These are phyloP conservation scores for Macropodus opercularis DNA, from an alignment of 2,797 vertebrate genomes.

Conservation along the genomic window DNA sequence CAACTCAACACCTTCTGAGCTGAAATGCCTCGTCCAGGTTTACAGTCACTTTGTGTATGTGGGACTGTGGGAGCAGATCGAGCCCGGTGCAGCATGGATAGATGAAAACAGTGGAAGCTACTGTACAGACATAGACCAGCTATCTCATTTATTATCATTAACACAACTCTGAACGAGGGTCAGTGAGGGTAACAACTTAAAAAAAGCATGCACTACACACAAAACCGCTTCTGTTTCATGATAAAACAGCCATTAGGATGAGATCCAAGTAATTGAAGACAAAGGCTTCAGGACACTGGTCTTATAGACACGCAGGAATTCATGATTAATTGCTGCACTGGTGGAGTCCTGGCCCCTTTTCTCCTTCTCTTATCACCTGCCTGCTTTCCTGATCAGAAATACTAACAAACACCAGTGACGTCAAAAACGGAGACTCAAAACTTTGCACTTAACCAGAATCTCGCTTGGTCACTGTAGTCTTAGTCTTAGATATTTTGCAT, in stretches of 20 bases:
- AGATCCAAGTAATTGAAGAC: slow-evolving; percentile 69
- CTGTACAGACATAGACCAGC: too few relatives aligned
- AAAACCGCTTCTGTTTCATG: slow-evolving; percentile 50
- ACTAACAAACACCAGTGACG: background rate
- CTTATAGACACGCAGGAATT: slow-evolving; percentile 79
- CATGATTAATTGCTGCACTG: slow-evolving; percentile 77
- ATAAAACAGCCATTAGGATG: slow-evolving; percentile 71
- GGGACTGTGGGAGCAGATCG: too few relatives aligned
- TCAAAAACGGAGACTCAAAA: slow-evolving; percentile 9
- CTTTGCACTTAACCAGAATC: background rate
- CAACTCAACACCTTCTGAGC: too few relatives aligned
- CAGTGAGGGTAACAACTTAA: slow-evolving; percentile 57
- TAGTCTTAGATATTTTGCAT: too few relatives aligned
- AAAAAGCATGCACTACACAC: slow-evolving; percentile 35
- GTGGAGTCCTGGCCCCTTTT: slow-evolving; percentile 68
- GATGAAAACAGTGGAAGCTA: too few relatives aligned
- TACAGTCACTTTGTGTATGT: too few relatives aligned
- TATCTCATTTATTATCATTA: slow-evolving; percentile 3
- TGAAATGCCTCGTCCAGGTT: too few relatives aligned
- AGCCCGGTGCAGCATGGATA: background rate
- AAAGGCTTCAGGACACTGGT: slow-evolving; percentile 70
- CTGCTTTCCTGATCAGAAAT: slow-evolving; percentile 2
- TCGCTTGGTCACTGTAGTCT: too few relatives aligned
- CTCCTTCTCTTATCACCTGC: background rate
- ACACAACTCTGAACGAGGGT: slow-evolving; percentile 24